Percentiles rank a stretch among this genome's conserved stretches.
These are phyloP conservation scores for Neelides sp. DNA, from an alignment of 1,140 invertebrate genomes.

Conservation along the genomic window DNA sequence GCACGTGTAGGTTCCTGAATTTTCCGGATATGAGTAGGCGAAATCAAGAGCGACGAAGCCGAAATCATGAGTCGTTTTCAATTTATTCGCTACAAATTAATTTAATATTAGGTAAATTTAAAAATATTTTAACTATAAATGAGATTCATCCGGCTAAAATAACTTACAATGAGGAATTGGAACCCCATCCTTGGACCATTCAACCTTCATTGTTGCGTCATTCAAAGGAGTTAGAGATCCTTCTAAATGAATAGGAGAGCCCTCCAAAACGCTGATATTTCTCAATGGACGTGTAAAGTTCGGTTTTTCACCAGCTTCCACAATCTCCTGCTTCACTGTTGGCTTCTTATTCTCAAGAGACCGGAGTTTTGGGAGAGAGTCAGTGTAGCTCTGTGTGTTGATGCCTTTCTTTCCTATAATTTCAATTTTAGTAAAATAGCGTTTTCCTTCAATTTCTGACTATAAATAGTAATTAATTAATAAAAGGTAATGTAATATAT, in stretches of 20 bases:
- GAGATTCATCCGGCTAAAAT: conserved; percentile 3
- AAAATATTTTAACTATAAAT: background rate
- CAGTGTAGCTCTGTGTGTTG: conserved; percentile 48
- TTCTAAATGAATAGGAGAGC: conserved; percentile 85
- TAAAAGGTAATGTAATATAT: too few species aligned
- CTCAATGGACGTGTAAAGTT: conserved; percentile 89
- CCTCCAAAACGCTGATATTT: conserved; percentile 56
- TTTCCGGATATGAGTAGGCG: conserved; percentile 40
- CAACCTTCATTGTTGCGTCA: conserved; percentile 86
- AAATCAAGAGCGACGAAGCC: conserved; percentile 45
- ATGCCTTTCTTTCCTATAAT: conserved; percentile 84
- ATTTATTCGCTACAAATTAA: conserved; percentile 41
- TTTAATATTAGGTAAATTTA: background rate
- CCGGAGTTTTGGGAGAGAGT: conserved; percentile 65
- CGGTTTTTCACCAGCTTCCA: conserved; percentile 69
- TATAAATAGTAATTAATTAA: too few species aligned
- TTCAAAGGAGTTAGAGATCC: conserved; percentile 87
- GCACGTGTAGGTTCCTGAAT: conserved; percentile 40
- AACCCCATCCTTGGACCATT: conserved; percentile 81
- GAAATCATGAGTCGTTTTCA: conserved; percentile 44
- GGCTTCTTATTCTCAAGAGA: conserved; percentile 71
- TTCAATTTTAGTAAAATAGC: conserved; percentile 72
- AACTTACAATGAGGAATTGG: conserved; percentile 64
- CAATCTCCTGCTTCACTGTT: conserved; percentile 49
- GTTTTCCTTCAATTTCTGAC: too few species aligned